These are phyloP conservation scores for Tachycineta bicolor DNA, from an alignment of 2,113 vertebrate species.

Conservation along the genomic window DNA sequence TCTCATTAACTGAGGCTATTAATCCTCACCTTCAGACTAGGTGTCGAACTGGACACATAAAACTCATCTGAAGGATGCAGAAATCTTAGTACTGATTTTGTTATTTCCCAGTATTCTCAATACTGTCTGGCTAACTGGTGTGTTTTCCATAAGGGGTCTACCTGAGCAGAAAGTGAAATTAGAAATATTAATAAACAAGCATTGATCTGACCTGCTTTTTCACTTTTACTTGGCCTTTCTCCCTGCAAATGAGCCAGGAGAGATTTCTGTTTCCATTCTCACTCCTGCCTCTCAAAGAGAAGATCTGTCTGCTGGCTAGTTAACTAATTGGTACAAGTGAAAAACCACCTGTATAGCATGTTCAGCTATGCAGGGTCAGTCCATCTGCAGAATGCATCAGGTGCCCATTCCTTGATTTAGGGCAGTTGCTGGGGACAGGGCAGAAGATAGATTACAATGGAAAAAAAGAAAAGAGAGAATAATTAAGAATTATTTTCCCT, in stretches of 20 bases:
- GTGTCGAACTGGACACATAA: neutral
- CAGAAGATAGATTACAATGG: neutral
- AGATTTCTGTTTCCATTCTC: neutral
- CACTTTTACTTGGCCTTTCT: neutral
- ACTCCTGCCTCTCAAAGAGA: neutral
- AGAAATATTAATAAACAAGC: neutral
- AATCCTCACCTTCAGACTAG: neutral
- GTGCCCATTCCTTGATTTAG: conserved; percentile 44
- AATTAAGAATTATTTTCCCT: neutral
- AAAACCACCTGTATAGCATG: conserved; percentile 37
- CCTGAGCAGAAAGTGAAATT: neutral
- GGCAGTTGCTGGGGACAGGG: neutral
- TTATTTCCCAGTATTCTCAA: neutral
- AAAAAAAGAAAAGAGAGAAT: neutral
- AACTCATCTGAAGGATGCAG: neutral
- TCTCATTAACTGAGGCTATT: neutral
- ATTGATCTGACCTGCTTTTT: neutral
- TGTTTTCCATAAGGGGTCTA: neutral
- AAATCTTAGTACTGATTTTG: neutral
- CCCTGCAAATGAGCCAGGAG: neutral
- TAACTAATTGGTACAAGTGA: neutral
- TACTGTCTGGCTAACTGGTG: neutral
- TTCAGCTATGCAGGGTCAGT: neutral
- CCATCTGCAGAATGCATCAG: conserved; percentile 62
- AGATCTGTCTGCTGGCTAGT: conserved; percentile 13